Conservation (phyloP, 2,113 vertebrate species). For the Dicaeum eximium region DNA sequence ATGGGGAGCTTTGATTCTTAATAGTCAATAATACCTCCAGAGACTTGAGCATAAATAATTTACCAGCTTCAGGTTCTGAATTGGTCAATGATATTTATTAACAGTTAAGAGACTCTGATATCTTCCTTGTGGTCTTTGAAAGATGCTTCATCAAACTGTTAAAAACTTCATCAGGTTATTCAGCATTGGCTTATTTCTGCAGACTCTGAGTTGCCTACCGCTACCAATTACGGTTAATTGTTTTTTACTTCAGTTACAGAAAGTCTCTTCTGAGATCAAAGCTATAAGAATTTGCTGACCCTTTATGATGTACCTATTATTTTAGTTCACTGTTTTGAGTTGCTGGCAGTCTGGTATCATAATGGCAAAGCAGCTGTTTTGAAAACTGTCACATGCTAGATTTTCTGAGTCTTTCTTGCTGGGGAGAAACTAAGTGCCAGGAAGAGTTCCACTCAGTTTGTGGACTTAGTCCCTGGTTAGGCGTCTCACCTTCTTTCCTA, state of each 20-base stretch:
- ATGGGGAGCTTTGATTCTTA: not conserved
- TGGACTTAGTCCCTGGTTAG: not conserved
- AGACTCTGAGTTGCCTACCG: not conserved
- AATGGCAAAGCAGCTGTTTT: not conserved
- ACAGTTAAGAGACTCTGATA: not conserved
- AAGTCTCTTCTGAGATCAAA: not conserved
- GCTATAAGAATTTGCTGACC: not conserved
- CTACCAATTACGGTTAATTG: not conserved
- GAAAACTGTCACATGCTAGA: not conserved
- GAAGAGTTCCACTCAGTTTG: not conserved
- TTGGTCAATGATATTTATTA: not conserved
- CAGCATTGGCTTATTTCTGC: not conserved
- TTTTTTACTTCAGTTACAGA: not conserved
- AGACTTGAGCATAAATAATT: not conserved
- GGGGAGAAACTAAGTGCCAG: not conserved
- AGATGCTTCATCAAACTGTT: not conserved
- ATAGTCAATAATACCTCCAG: not conserved
- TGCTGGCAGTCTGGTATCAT: not conserved
- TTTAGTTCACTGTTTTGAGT: not conserved
- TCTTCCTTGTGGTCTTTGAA: not conserved
- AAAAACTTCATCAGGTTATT: not conserved
- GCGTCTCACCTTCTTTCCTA: not conserved
- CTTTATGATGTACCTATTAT: not conserved
- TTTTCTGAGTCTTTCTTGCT: not conserved
- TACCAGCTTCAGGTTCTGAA: not conserved